Evolutionary conservation across 2,113 vertebrate genomes (phyloP), one percentile per base, ranked within the genome.

Genomic region (Petromus typicus): DNA sequence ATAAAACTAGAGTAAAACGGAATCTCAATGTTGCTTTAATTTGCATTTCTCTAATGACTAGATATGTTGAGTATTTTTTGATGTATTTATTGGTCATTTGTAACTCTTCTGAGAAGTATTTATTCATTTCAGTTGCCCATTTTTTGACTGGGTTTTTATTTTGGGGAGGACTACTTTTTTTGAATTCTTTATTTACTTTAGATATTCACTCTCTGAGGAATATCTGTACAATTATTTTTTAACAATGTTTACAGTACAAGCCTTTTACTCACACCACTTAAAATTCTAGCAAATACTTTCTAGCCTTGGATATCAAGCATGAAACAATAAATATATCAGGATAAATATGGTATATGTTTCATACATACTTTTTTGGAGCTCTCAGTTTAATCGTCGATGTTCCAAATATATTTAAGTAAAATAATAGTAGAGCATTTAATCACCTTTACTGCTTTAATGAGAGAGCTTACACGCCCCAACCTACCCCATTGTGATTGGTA

Each of bases 201-300:
- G 43, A 75, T 75, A 17, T 45, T 48, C 30, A 23, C 45, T 6
- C 43, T 75, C 43, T 75, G 43, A 75, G 12, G 43, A 75, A 30
- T 75, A 45, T 43, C 54, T 45, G 51, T 37, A 13, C 22, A 95
- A 75, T 80, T 92, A 93, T 43, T 95, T 95, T 95, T 93, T 17
- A 84, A 96, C 87, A 27, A 54, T 59, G 61, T 85, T 95, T 57
- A 67, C 57, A 94, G 83, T 57, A 64, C 1, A 94, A 85, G 91
- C 3, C n/a, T 75, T 73, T 27, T 45, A 95, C 59, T 86, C 20
- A 71, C 3, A 73, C 12, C 6, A 94, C 20, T 88, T 37, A 89
- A 95, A 92, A 90, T 75, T 96, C 66, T 18, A 81, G n/a, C 56
- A 93, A 95, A 34, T 76, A 83, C 91, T 66, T 54, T 89, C 17